Evolutionary conservation across 2,888 invertebrate species (phyloP), one percentile per base, ranked within the genome.

Genomic region (Caenorhabditis macrosperma): DNA sequence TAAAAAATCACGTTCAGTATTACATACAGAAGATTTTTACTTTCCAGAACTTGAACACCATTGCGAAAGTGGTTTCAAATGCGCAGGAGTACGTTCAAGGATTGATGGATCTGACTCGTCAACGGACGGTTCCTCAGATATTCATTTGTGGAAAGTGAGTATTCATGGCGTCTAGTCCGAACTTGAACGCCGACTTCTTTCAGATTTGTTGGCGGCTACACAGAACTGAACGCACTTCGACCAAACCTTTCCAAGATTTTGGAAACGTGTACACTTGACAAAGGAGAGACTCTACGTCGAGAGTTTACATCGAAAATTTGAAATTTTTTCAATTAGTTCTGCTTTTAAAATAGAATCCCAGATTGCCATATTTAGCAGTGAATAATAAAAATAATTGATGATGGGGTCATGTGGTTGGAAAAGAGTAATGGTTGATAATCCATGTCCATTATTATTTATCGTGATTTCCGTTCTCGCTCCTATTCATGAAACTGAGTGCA

Each of bases 81-180:
- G 68, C 81, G 1, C 71, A 82, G 63, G 80, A 64, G 20, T 82
- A 85, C 46, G 44, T 83, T 0, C 69, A 78, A 30, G 82, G 84
- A 30, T 60, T 82, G 17, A 79, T 81, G 46, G 82, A 85, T 64
- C 61, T 83, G 63, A 82, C 82, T 9, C 75, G 81, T n/a, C 82
- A 83, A 54, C 79, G 78, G 22, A 85, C 87, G 7, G 89, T 89
- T 6, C 89, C 89, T 10, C 89, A 89, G 71, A 87, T 89, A 33
- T 89, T 89, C 68, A 82, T 89, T 52, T 89, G 89, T 76, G 87
- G 87, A 54, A 85, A 85, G 77, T 88, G 22, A 28, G 76, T 48
- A 12, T 48, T 44, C 20, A 44, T 20, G 44, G 20, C 44, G 44
- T 17, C 44, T 10, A 9, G 44, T 44, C 44, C 12, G 9, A 30